These are phyloP conservation scores for Cryptoleucopteryx plumbea DNA, from an alignment of 2,113 vertebrate genomes.

Conservation along the genomic window DNA sequence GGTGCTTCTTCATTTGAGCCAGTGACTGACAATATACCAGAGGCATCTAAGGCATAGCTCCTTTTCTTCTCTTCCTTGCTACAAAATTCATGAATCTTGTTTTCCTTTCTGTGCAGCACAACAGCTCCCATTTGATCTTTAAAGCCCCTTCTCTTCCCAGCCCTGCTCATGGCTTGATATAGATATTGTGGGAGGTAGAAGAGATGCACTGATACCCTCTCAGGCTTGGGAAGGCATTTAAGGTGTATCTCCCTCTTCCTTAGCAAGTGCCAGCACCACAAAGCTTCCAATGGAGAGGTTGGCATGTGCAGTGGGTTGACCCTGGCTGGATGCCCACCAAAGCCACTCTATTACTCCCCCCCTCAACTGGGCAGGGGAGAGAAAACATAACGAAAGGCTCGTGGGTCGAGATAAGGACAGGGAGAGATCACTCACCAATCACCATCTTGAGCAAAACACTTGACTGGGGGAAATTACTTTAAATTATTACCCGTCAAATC, in stretches of 20 bases:
- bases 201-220: background rate
- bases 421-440: too few species aligned
- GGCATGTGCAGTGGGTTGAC: too few species aligned
- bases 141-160: background rate
- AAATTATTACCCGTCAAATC: too few species aligned
- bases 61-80: background rate
- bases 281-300: background rate
- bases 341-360: too few species aligned
- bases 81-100: background rate
- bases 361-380: too few species aligned
- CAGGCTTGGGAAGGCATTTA: background rate
- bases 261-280: background rate
- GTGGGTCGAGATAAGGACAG: too few species aligned
- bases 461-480: too few species aligned
- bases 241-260: background rate
- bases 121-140: background rate
- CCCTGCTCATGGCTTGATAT: accelerated
- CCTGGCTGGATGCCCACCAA: too few species aligned
- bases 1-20: background rate
- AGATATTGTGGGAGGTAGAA: background rate
- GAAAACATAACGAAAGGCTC: too few species aligned
- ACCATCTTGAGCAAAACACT: too few species aligned
- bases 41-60: background rate
- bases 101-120: background rate
- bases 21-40: background rate